Evolutionary conservation across 2,888 invertebrate species (phyloP), one percentile per base, ranked within the genome.

Genomic region (Cantharis nigra): DNA sequence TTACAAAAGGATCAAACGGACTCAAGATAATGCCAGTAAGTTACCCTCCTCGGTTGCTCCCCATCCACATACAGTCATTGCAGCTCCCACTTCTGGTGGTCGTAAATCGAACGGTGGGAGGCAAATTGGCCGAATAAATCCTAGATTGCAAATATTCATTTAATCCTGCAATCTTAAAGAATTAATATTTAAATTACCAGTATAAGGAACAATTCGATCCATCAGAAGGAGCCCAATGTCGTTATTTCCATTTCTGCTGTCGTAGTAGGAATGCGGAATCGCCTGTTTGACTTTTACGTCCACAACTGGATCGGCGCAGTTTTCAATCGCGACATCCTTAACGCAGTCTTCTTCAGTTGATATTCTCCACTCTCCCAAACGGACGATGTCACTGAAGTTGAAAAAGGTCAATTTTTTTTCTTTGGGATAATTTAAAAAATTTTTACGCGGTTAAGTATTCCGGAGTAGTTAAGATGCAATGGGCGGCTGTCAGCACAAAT

Each of bases 401-500:
- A 69, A 26, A 18, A 30, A 65, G 18, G 5, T 64, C 5, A 33
- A n/a, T 14, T 69, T 65, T 33, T 26, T 14, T 26, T 9, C 9
- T 1, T 1, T 3, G 16, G 0, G 62, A 9, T 26, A 26, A 26
- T 16, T 0, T n/a, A 11, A 26, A 18, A 28, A 70, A 63, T 63
- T 7, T 49, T 63, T 73, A 72, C 78, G 87, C 89, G 88, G 83
- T 90, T 90, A 90, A 88, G 67, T 76, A 85, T 70, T 89, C 89
- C 13, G 82, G 76, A 76, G 80, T 79, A 1, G 79, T 83, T 2
- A 88, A 81, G 16, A 89, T 87, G 4, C 91, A 92, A 84, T 91
- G 91, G 0, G 88, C 91, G 1, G 91, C 91, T 0, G 91, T 91
- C 5, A 91, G 79, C 1, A 91, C 89, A 80, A 91, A 91, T 85